Evolutionary conservation across 2,113 vertebrate species (phyloP), one percentile per base, ranked within the genome.

Genomic region (Morone saxatilis): DNA sequence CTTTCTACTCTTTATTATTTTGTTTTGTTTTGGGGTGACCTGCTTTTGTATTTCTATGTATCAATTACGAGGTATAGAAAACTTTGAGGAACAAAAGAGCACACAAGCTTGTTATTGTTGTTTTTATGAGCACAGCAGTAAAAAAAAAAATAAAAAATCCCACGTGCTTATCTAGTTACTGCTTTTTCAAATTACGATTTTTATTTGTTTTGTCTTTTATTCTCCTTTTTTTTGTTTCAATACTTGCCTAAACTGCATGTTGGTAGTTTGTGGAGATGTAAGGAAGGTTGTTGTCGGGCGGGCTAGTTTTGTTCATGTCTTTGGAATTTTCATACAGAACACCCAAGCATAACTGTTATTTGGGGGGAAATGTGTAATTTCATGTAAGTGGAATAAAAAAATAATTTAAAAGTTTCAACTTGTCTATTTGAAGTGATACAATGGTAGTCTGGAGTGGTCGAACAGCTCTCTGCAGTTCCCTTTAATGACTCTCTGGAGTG

Each of bases 321-420:
- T 92, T 86, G 76, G 83, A 88, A 57, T 94, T 93, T 94, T 92
- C 91, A 91, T 93, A 94, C 85, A 70, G 78, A 90, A 88, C 90
- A 92, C 90, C 88, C 71, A 90, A 93, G 80, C 91, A 89, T 95
- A 89, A 91, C 65, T 90, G 85, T 94, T 91, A 86, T 93, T 90
- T 92, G 84, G 88, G 89, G 91, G 78, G 75, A 87, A 88, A 90
- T 88, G 81, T 93, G 88, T 93, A 80, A 93, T 93, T 94, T 94
- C 92, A 95, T 94, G 92, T 92, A 92, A 89, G 92, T 91, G 91
- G 84, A 95, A 95, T 94, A 89, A 95, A 95, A 88, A 65, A 89
- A 78, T 71, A 78, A 88, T 87, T 71, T 80, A 86, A 89, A 84
- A 72, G 47, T n/a, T 84, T 74, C 19, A 67, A 4, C 40, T 67